phyloP scores from a whole-genome alignment of 2,113 vertebrate genomes.

The Rhipidura dahli region DNA sequence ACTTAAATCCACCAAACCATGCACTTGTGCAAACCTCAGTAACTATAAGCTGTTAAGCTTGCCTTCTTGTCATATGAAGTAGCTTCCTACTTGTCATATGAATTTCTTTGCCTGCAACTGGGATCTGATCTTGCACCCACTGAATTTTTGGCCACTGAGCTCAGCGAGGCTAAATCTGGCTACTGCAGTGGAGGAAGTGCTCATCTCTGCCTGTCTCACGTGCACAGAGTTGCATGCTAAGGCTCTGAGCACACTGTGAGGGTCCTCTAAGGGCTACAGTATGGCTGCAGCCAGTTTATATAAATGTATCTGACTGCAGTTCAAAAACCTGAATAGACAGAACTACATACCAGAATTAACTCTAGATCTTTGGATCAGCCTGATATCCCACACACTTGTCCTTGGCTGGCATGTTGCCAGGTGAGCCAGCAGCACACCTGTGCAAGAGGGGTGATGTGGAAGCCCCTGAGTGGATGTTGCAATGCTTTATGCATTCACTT shows the following conservation, averaged over 20 bases:
- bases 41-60: not conserved
- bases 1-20: not conserved
- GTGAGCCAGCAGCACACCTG: not conserved
- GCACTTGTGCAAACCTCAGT: not conserved
- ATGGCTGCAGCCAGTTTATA: not conserved
- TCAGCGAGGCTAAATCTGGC: not conserved
- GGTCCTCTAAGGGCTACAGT: not conserved
- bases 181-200: not conserved
- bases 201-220: not conserved
- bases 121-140: conserved; percentile 1
- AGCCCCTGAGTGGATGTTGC: not conserved
- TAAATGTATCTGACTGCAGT: not conserved
- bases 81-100: not conserved
- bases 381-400: not conserved
- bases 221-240: not conserved
- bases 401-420: not conserved
- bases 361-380: not conserved
- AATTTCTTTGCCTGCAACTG: not conserved
- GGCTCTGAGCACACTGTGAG: not conserved
- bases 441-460: not conserved
- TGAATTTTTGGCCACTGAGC: conserved; percentile 1
- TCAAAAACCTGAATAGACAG: not conserved
- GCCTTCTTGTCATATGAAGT: no score
- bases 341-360: not conserved
- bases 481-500: not conserved